Conservation (phyloP, 2,113 vertebrate species). For the Melanotaenia duboulayi region DNA sequence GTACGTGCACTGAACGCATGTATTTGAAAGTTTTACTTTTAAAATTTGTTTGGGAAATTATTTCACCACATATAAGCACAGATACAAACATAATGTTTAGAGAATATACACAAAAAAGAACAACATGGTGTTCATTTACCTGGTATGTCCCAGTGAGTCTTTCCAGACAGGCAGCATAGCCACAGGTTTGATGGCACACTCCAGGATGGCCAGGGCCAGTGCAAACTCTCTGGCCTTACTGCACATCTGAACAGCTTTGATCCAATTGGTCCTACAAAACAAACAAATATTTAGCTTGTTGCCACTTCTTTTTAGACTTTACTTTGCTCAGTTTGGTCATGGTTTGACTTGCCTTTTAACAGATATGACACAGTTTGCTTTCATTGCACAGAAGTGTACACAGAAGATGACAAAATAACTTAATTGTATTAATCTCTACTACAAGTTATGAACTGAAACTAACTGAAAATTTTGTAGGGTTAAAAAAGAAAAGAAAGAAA, state of each 20-base stretch:
- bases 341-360: not conserved
- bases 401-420: not conserved
- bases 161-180: constrained; percentile 97
- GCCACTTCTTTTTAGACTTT: not conserved
- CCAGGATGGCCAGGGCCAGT: constrained; percentile 94
- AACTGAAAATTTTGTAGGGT: not conserved
- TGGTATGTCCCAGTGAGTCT: constrained; percentile 96
- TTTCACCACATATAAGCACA: not conserved
- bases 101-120: not conserved
- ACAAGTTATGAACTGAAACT: not conserved
- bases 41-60: not conserved
- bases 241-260: constrained; percentile 99
- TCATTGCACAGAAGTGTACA: not conserved
- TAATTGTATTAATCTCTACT: not conserved
- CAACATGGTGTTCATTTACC: constrained; percentile 73
- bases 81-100: not conserved
- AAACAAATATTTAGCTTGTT: constrained; percentile 3
- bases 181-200: constrained; percentile 98
- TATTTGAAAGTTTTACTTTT: constrained; percentile 19
- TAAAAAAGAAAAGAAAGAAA: not conserved
- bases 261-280: constrained; percentile 93
- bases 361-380: not conserved
- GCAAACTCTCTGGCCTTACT: constrained; percentile 99
- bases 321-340: not conserved
- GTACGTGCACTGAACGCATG: constrained; percentile 20